These are phyloP conservation scores for Amazona ochrocephala DNA, from an alignment of 2,797 vertebrate genomes.

Conservation along the genomic window DNA sequence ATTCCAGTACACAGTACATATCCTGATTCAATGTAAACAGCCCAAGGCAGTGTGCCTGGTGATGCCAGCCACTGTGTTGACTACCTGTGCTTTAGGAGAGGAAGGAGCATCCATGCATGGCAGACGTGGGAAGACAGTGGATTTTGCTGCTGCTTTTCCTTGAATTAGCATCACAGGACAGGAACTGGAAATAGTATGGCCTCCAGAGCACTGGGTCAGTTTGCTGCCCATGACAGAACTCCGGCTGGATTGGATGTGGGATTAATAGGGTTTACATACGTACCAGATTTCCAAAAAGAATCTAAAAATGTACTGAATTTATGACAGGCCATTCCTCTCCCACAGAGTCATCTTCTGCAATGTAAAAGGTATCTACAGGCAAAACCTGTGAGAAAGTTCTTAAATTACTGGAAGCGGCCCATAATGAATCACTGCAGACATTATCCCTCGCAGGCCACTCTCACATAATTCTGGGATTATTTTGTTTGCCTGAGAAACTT, in stretches of 20 bases:
- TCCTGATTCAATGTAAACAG: neutral
- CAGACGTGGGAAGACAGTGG: fast-evolving
- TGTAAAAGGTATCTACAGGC: neutral
- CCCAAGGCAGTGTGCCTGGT: neutral
- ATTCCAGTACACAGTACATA: neutral
- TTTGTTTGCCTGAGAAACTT: neutral
- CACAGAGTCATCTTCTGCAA: neutral
- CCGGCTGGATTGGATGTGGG: neutral
- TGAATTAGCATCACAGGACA: neutral
- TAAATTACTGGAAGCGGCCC: neutral
- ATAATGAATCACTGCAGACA: neutral
- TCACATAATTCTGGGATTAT: neutral
- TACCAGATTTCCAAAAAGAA: neutral
- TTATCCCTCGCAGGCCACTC: neutral
- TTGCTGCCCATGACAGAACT: neutral
- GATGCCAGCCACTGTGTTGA: neutral
- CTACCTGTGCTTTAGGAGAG: fast-evolving
- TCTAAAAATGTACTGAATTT: neutral
- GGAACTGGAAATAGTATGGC: neutral
- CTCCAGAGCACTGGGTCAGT: neutral
- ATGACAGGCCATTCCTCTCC: neutral
- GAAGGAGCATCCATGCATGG: fast-evolving
- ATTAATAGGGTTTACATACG: neutral
- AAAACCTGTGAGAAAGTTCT: neutral
- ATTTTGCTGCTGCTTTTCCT: neutral